A percentile compares a stretch with the other conserved stretches of the same genome.
These are phyloP conservation scores for Ectemnius cavifrons DNA, from an alignment of 2,888 invertebrate genomes.

Conservation along the genomic window DNA sequence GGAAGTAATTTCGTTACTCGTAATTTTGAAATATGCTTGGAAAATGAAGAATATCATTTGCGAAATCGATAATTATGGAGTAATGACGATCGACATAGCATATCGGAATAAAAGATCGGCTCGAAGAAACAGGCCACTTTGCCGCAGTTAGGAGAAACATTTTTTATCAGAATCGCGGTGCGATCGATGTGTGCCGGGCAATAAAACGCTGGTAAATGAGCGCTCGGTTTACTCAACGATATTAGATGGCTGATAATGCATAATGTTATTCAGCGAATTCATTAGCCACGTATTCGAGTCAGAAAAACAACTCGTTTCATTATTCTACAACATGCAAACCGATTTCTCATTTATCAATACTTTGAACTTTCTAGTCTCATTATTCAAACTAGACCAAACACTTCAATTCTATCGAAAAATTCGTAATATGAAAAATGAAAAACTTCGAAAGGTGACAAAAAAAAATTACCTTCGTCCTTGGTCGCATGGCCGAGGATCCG, in stretches of 20 bases:
- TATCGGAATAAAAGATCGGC: slow-evolving; percentile 30
- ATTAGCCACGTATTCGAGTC: not conserved
- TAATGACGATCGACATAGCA: slow-evolving; percentile 43
- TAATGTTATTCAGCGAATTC: slow-evolving; percentile 29
- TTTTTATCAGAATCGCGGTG: slow-evolving; percentile 43
- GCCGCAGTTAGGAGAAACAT: slow-evolving; percentile 38
- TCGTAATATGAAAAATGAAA: too few species aligned
- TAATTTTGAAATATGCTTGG: not conserved
- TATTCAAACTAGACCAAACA: too few species aligned
- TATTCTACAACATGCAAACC: not conserved
- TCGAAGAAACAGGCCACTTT: slow-evolving; percentile 44
- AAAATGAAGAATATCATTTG: slow-evolving; percentile 24
- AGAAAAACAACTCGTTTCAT: not conserved
- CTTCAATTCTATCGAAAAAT: too few species aligned
- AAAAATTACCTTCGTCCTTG: slow-evolving; percentile 71
- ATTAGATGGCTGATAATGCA: slow-evolving; percentile 45
- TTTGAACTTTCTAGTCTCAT: too few species aligned
- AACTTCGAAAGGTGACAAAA: too few species aligned
- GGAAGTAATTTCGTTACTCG: slow-evolving; percentile 31
- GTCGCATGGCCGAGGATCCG: slow-evolving; percentile 76
- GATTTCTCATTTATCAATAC: too few species aligned
- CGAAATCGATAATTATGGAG: slow-evolving; percentile 37
- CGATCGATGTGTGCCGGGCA: slow-evolving; percentile 30
- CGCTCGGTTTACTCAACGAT: slow-evolving; percentile 48
- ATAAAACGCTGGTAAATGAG: slow-evolving; percentile 51